phyloP scores from a whole-genome alignment of 2,113 vertebrate species.

The Casuarius casuarius region DNA sequence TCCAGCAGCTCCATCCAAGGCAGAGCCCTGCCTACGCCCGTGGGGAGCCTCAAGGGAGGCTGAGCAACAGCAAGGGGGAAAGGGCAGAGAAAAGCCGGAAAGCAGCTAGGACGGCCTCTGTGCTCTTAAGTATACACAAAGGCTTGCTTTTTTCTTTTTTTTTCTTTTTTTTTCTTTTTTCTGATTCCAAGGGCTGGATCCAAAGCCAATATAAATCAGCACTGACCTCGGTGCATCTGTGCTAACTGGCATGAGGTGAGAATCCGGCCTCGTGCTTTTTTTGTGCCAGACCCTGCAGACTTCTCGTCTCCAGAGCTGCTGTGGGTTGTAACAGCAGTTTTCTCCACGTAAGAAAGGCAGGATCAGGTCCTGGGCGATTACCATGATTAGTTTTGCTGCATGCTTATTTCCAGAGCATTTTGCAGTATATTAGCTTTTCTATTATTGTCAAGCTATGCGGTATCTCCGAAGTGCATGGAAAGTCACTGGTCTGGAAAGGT shows the following conservation, averaged over 20 bases:
- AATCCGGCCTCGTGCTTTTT: accelerated
- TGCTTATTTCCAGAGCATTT: not conserved
- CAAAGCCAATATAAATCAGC: not conserved
- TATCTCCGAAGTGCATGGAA: not conserved
- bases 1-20: too few relatives aligned
- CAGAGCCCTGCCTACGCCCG: not conserved
- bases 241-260: not conserved
- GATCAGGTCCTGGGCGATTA: not conserved
- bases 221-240: not conserved
- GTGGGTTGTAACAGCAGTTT: not conserved
- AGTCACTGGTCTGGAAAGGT: not conserved
- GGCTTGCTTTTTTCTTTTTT: not conserved
- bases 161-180: not conserved
- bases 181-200: not conserved
- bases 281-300: not conserved
- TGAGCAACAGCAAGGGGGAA: not conserved
- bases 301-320: accelerated
- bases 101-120: not conserved
- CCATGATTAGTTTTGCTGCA: not conserved
- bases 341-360: accelerated
- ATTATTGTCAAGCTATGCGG: accelerated
- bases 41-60: too few relatives aligned
- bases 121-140: not conserved
- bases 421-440: not conserved
- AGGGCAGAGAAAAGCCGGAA: not conserved